Conservation (phyloP, 2,113 vertebrate genomes). For the Neomonachus schauinslandi region DNA sequence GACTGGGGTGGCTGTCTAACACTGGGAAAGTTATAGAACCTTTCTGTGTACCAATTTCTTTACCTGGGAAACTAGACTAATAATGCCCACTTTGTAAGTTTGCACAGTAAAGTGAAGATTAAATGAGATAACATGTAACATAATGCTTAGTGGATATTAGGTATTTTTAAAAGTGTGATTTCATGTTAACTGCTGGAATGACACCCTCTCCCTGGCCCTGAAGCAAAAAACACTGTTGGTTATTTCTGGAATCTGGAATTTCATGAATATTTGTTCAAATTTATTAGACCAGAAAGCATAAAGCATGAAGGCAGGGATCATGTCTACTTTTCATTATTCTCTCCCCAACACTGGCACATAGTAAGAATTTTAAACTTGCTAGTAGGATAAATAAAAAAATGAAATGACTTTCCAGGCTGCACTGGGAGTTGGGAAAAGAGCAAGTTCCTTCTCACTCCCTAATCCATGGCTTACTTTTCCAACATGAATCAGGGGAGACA, state of each 20-base stretch:
- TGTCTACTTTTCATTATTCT: not conserved
- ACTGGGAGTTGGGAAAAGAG: not conserved
- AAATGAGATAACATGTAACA: not conserved
- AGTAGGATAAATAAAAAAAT: not conserved
- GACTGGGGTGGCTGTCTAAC: not conserved
- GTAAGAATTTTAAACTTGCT: not conserved
- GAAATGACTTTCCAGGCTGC: constrained; percentile 2
- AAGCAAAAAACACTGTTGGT: not conserved
- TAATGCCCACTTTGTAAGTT: not conserved
- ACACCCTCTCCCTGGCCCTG: not conserved
- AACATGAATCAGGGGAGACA: not conserved
- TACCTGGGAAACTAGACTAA: constrained; percentile 15
- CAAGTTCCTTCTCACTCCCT: not conserved
- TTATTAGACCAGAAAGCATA: not conserved
- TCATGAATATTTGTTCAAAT: not conserved
- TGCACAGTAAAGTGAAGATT: not conserved
- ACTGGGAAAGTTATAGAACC: not conserved
- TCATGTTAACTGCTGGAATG: constrained; percentile 14
- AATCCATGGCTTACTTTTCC: not conserved
- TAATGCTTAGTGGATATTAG: not conserved
- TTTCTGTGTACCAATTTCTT: not conserved
- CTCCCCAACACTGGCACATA: not conserved
- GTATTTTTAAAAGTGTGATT: not conserved
- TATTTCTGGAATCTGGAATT: constrained; percentile 5
- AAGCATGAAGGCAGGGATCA: not conserved